Evolutionary conservation across 2,797 vertebrate species (phyloP), one percentile per base, ranked within the genome.

Genomic region (Percopsis omiscomaycus): DNA sequence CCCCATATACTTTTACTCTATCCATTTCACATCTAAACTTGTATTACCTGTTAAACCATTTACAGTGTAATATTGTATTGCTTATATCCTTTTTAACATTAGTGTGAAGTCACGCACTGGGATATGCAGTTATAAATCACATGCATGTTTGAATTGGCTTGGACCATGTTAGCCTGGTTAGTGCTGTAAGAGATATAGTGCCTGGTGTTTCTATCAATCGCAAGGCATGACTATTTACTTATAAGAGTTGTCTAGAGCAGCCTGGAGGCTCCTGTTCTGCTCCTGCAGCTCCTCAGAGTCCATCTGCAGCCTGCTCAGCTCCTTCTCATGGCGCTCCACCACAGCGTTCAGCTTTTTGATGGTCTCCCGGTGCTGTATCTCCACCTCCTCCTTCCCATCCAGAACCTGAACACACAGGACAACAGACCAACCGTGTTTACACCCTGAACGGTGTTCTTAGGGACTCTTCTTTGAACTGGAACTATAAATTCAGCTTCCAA

Each of bases 351-450:
- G 90, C 73, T 96, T 98, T 86, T 94, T 97, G 82, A 99, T 99
- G 89, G 90, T 99, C 59, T 99, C 98, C 78, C 98, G 89, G 75
- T 99, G 97, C 66, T 98, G 97, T 72, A 94, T 97, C 88, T 99
- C 97, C 49, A 99, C 88, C 50, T 99, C 97, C 52, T 99, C 97
- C 82, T 99, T 99, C 54, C 93, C 95, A 80, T 99, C 97, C 37
- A 99, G 89, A 48, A 99, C 93, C 98, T 99, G 56, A 29, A 68
- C 9, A 42, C 32, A 8, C 32, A 37, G 5, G 32, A 37, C 32
- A 37, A 37, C 32, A 42, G 37, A 9, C 8, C 9, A 37, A 22
- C 22, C 1, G 22, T 22, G 22, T 22, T 22, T 22, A 22, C 22
- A 22, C 22, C 22, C 22, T 22, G 22, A 22, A 22, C 22, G 22